Evolutionary conservation across 2,797 vertebrate species (phyloP), one percentile per base, ranked within the genome.

Genomic region (Mareca strepera): DNA sequence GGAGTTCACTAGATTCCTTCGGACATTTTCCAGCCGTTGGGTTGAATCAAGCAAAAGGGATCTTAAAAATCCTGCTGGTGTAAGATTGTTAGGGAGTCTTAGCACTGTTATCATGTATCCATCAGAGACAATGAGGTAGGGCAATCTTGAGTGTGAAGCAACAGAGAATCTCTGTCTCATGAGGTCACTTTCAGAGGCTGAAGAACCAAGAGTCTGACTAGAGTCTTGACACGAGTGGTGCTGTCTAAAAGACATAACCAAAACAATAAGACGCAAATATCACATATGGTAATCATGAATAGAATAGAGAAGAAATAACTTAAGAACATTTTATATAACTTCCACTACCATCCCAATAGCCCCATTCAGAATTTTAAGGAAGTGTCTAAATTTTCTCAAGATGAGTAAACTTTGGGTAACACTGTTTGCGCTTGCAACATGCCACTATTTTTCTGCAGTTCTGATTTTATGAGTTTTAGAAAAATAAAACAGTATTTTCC

Each of bases 21-120:
- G 98, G 16, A 97, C 81, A 50, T 97, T 98, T 97, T 99, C 98
- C 72, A 99, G 98, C 29, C 97, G 97, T 44, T 97, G 98, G 18
- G 97, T 91, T n/a, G 98, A 97, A 87, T 99, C 98, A 82, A 98
- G 98, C 6, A 99, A 97, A 74, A 99, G 97, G 1, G 96, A 93
- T 92, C 98, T 98, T 86, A 99, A 67, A 84, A 99, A 96, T 33
- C 91, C 39, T 11, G 98, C 96, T 2, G 99, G 97, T 35, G 98
- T 98, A 50, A 98, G 91, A 39, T 72, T 96, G 29, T 97, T 97
- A 16, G 96, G 90, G 80, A 98, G 97, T 62, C 97, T 98, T 85
- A 99, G 98, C 17, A 99, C 97, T 14, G 99, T 99, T 93, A 98
- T 95, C 98, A 99, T 99, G 96, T 99, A 99, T 35, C 99, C 99